phyloP scores from a whole-genome alignment of 2,113 vertebrate genomes.

The Rhea pennata region DNA sequence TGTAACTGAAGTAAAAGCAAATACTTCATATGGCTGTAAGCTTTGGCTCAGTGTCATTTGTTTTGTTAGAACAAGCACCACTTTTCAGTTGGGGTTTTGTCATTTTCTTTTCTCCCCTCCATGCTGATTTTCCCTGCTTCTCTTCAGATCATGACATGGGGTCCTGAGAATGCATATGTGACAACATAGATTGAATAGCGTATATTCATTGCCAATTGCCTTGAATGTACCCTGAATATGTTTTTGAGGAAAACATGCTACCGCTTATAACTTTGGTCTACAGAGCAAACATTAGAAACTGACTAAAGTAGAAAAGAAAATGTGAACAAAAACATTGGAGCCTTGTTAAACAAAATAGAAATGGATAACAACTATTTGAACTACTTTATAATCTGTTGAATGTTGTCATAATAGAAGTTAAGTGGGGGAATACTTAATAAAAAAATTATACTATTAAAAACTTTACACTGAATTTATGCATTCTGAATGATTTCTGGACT shows the following conservation, averaged over 20 bases:
- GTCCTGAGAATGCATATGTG: not conserved
- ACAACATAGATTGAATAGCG: not conserved
- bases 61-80: slow-evolving; percentile 20
- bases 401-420: not conserved
- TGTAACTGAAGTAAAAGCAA: slow-evolving; percentile 8
- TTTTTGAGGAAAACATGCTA: not conserved
- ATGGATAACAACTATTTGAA: not conserved
- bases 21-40: not conserved
- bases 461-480: not conserved
- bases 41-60: not conserved
- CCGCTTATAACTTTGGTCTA: not conserved
- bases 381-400: not conserved
- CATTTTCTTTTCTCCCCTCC: not conserved
- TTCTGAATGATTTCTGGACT: not conserved
- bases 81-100: not conserved
- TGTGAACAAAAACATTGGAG: not conserved
- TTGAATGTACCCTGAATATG: not conserved
- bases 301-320: not conserved
- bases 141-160: not conserved
- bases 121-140: not conserved
- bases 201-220: not conserved
- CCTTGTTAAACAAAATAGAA: not conserved
- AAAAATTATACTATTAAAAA: not conserved
- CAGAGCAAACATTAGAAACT: not conserved
- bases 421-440: not conserved